phyloP scores from a whole-genome alignment of 2,888 invertebrate genomes.

The Drosophila fungiperda region DNA sequence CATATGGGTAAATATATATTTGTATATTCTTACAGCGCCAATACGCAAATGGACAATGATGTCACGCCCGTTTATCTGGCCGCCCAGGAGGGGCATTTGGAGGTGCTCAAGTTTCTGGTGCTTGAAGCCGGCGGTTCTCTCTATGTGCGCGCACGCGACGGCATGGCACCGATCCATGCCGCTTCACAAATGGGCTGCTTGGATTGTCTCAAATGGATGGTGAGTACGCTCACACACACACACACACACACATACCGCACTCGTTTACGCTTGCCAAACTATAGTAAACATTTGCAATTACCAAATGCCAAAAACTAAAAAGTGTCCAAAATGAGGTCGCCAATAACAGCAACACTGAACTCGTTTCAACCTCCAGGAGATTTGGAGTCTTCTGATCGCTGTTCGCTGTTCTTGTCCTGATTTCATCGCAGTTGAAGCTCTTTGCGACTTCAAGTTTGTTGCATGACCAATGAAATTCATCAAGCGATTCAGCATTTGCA shows the following conservation, averaged over 20 bases:
- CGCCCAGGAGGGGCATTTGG: constrained; percentile 94
- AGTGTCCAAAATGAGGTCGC: constrained; percentile 20
- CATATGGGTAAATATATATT: neutral
- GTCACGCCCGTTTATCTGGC: constrained; percentile 95
- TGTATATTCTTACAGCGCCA: constrained; percentile 88
- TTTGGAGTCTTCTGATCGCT: constrained; percentile 17
- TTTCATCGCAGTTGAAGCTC: constrained; percentile 29
- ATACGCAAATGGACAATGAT: constrained; percentile 96
- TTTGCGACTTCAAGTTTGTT: constrained; percentile 41
- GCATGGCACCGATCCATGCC: constrained; percentile 96
- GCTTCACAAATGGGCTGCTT: constrained; percentile 95
- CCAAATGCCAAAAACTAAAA: constrained; percentile 8
- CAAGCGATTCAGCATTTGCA: constrained; percentile 33
- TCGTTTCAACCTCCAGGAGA: constrained; percentile 43
- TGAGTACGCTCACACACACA: constrained; percentile 83
- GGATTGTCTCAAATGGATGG: constrained; percentile 96
- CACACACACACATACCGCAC: neutral
- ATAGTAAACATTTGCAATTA: constrained; percentile 27
- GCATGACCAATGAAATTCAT: constrained; percentile 47
- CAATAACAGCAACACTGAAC: constrained; percentile 24
- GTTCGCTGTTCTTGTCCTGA: constrained; percentile 30
- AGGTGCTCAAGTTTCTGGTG: constrained; percentile 93
- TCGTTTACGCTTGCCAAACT: constrained; percentile 21
- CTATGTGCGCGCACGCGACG: constrained; percentile 93
- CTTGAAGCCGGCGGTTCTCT: constrained; percentile 93